Evolutionary conservation across 2,888 invertebrate genomes (phyloP), one percentile per base, ranked within the genome.

Genomic region (Eupithecia inturbata): DNA sequence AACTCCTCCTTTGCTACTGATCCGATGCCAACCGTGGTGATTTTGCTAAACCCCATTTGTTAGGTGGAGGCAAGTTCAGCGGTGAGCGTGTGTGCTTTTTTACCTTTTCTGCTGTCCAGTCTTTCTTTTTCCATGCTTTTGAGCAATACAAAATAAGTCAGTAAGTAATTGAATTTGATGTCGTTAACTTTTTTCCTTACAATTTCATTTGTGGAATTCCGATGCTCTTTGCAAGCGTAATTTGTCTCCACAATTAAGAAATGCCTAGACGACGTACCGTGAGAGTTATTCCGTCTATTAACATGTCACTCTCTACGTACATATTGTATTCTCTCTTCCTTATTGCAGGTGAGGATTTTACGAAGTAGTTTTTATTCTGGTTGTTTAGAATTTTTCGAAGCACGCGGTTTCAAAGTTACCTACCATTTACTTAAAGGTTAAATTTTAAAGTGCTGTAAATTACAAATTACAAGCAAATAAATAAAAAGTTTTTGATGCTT

Each of bases 281-380:
- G 91, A 89, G 89, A 89, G 85, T 88, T 89, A 89, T 89, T 88
- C 83, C 83, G 82, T 85, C 83, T 84, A 81, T 82, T 83, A 83
- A 81, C 84, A 80, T 79, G 83, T 82, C 84, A 81, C 81, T 76
- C 68, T 62, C 73, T 80, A 76, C n/a, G n/a, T n/a, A n/a, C n/a
- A n/a, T 79, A 75, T 78, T 71, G 72, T n/a, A n/a, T n/a, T n/a
- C n/a, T n/a, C 77, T 71, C 73, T 78, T 80, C 78, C 75, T 77
- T n/a, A 33, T 63, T 33, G 33, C 19, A 28, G 28, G 22, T 22
- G 49, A 49, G 9, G 10, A 12, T 53, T 22, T 53, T 53, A 53
- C 22, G 22, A 53, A 49, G 22, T 22, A 1, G 10, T 53, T n/a
- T 19, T 45, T 0, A 19, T 45, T 45, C 19, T 45, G 3, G 14